Conservation (phyloP, 2,888 invertebrate species). For the Melieria omissa region DNA sequence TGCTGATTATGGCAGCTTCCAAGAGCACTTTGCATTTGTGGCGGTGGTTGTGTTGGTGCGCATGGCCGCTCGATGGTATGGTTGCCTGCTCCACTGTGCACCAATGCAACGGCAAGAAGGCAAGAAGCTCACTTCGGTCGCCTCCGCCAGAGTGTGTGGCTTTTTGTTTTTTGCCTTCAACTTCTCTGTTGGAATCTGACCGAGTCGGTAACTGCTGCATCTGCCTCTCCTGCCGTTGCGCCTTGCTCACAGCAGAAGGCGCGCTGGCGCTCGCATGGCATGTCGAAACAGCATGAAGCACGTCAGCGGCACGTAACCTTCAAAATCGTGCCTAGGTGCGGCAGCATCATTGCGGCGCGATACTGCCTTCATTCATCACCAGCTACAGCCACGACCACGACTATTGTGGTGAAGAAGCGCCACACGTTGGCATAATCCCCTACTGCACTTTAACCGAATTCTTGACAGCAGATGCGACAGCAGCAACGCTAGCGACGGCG, state of each 20-base stretch:
- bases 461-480: neutral
- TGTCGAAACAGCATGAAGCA: slow-evolving; percentile 17
- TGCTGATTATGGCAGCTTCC: neutral
- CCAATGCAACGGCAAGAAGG: too few relatives aligned
- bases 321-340: slow-evolving; percentile 52
- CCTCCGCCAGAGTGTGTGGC: too few relatives aligned
- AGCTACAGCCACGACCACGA: slow-evolving; percentile 3
- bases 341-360: slow-evolving; percentile 34
- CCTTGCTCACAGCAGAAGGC: slow-evolving; percentile 19
- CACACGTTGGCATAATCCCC: slow-evolving; percentile 24
- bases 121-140: too few relatives aligned
- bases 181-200: too few relatives aligned
- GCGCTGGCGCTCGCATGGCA: slow-evolving; percentile 25
- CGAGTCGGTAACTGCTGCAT: neutral
- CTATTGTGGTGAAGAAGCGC: slow-evolving; percentile 16
- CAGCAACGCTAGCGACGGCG: slow-evolving; percentile 2
- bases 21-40: too few relatives aligned
- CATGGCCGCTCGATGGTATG: too few relatives aligned
- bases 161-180: too few relatives aligned
- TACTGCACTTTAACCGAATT: slow-evolving; percentile 24
- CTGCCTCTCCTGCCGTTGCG: neutral
- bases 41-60: too few relatives aligned
- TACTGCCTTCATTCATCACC: slow-evolving; percentile 29
- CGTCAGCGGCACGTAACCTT: slow-evolving; percentile 47
- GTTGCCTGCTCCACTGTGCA: too few relatives aligned